These are phyloP conservation scores for Chrysemys picta DNA, from an alignment of 2,113 vertebrate genomes.

Conservation along the genomic window DNA sequence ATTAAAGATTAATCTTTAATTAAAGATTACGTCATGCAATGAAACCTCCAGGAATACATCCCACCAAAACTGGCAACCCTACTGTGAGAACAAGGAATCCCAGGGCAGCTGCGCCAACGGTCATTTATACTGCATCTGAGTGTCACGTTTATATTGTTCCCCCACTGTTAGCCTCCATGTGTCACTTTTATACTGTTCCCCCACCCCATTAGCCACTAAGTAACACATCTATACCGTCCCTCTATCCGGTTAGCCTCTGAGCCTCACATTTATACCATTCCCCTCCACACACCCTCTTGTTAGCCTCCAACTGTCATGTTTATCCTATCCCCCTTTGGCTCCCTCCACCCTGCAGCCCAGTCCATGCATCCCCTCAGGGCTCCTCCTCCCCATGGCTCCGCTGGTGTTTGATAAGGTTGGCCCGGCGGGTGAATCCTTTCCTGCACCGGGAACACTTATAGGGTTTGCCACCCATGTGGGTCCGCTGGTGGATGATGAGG, in stretches of 20 bases:
- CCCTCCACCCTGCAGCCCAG: accelerated
- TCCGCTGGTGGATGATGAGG: not conserved
- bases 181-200: not conserved
- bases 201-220: not conserved
- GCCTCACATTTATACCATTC: not conserved
- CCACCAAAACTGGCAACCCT: not conserved
- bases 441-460: constrained; percentile 13
- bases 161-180: too few relatives aligned
- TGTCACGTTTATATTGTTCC: not conserved
- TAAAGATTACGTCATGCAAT: not conserved
- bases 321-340: accelerated
- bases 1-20: not conserved
- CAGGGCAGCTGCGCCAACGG: too few relatives aligned
- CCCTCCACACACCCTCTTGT: not conserved
- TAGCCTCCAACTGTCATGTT: not conserved
- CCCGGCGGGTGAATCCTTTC: not conserved
- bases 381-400: not conserved
- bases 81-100: too few relatives aligned
- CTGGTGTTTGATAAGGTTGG: not conserved
- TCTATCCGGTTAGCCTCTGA: not conserved
- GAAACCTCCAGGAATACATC: not conserved
- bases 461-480: accelerated
- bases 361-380: not conserved
- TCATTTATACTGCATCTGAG: too few relatives aligned
- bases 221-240: not conserved